Percentiles rank a stretch among this genome's conserved stretches.
phyloP scores from a whole-genome alignment of 2,113 vertebrate species.

The Chaenogobius annularis region DNA sequence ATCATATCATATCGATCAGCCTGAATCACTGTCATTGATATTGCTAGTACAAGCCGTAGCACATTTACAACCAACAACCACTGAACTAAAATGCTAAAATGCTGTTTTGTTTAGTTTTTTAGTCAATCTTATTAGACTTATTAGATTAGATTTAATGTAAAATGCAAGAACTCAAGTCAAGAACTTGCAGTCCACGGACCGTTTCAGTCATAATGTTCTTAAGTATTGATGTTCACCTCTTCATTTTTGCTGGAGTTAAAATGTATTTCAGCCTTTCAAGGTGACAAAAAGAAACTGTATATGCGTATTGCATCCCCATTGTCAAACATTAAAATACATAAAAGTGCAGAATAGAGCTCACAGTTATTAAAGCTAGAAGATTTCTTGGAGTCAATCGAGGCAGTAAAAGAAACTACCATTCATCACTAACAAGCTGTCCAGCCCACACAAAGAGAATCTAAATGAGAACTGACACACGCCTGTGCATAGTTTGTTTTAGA shows the following conservation, averaged over 20 bases:
- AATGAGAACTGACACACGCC: conserved; percentile 7
- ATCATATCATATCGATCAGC: too few species aligned
- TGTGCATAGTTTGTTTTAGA: background rate
- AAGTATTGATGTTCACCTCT: background rate
- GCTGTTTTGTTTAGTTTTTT: background rate
- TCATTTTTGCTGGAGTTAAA: background rate
- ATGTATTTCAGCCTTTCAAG: background rate
- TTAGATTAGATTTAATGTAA: background rate
- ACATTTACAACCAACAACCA: background rate
- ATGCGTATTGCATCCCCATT: background rate
- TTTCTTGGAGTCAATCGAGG: background rate
- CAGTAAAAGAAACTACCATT: background rate
- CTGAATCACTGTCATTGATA: background rate
- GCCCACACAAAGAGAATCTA: conserved; percentile 11
- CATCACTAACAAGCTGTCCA: conserved; percentile 10
- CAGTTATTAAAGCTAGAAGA: background rate
- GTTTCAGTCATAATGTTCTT: background rate
- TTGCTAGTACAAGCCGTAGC: background rate
- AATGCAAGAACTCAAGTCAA: too few species aligned
- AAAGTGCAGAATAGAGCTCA: background rate
- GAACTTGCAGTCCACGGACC: background rate
- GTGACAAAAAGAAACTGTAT: background rate
- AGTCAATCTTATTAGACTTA: background rate
- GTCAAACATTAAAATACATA: background rate
- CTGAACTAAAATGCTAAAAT: background rate